These are phyloP conservation scores for Galerucella nymphaeae DNA, from an alignment of 2,888 invertebrate species.

Conservation along the genomic window DNA sequence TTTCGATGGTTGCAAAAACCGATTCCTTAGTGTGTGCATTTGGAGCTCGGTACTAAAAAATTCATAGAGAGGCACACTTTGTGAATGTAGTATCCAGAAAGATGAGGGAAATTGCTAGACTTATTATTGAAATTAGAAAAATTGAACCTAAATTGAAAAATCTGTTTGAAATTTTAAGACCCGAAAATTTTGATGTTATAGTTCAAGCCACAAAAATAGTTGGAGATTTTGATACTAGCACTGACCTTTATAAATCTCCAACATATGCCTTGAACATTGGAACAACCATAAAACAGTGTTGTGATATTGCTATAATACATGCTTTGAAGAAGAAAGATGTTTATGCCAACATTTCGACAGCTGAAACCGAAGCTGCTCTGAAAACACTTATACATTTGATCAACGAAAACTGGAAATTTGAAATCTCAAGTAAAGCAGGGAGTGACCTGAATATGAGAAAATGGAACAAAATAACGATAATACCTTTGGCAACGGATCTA, in stretches of 20 bases:
- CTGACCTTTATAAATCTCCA: constrained; percentile 42
- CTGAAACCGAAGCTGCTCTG: constrained; percentile 46
- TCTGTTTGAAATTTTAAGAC: constrained; percentile 34
- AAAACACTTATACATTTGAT: constrained; percentile 46
- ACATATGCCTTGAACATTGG: constrained; percentile 40
- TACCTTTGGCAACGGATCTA: constrained; percentile 41
- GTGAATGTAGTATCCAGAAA: constrained; percentile 40
- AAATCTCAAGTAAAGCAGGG: constrained; percentile 35
- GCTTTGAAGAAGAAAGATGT: constrained; percentile 42
- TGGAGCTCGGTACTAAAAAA: constrained; percentile 38
- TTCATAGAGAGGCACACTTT: constrained; percentile 34
- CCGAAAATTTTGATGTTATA: constrained; percentile 34
- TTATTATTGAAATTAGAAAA: constrained; percentile 38
- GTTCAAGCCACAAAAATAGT: constrained; percentile 34
- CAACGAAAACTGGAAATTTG: constrained; percentile 42
- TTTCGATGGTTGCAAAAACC: constrained; percentile 35
- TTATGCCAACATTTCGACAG: constrained; percentile 25
- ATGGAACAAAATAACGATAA: constrained; percentile 22
- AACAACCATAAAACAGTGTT: constrained; percentile 44
- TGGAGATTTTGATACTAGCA: constrained; percentile 45
- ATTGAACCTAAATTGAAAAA: constrained; percentile 29
- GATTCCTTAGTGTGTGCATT: constrained; percentile 37
- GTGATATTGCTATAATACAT: constrained; percentile 45
- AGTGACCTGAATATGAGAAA: constrained; percentile 24
- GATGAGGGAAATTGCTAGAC: constrained; percentile 41